phyloP scores from a whole-genome alignment of 2,888 invertebrate genomes.

The Drosophila barbarae region DNA sequence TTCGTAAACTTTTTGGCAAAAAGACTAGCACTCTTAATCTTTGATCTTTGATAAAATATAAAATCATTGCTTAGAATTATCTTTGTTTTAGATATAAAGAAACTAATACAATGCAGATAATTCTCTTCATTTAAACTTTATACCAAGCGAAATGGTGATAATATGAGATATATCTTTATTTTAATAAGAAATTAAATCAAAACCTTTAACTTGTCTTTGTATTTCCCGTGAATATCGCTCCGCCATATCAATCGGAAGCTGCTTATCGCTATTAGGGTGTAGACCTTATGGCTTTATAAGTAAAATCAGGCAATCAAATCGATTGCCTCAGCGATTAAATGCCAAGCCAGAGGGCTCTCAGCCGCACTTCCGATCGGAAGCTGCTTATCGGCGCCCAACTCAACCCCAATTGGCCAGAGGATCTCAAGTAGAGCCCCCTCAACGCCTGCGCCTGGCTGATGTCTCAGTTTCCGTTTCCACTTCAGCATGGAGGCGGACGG shows the following conservation, averaged over 20 bases:
- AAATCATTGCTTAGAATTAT: no score
- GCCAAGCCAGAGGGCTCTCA: background rate
- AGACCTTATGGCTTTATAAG: background rate
- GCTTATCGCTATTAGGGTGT: slow-evolving; percentile 1
- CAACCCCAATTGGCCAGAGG: slow-evolving; percentile 1
- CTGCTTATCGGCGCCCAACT: slow-evolving; percentile 5
- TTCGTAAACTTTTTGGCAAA: no score
- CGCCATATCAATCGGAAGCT: slow-evolving; percentile 13
- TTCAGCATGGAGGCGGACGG: background rate
- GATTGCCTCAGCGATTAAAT: background rate
- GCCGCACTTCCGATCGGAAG: slow-evolving; percentile 13
- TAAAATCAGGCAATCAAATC: background rate
- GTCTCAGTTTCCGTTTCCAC: slow-evolving; percentile 24
- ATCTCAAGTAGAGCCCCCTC: background rate
- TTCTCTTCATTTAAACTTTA: background rate
- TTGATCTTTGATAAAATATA: no score
- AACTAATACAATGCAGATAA: no score
- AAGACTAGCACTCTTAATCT: no score
- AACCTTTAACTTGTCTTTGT: no score
- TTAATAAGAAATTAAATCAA: background rate
- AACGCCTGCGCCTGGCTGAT: background rate
- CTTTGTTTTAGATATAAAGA: no score
- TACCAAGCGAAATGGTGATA: no score
- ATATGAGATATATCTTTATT: no score
- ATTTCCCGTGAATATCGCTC: background rate